Percentiles rank a stretch among this genome's conserved stretches.
Conservation (phyloP, 92 coral and sea anemone genomes). For the Porites rus region DNA sequence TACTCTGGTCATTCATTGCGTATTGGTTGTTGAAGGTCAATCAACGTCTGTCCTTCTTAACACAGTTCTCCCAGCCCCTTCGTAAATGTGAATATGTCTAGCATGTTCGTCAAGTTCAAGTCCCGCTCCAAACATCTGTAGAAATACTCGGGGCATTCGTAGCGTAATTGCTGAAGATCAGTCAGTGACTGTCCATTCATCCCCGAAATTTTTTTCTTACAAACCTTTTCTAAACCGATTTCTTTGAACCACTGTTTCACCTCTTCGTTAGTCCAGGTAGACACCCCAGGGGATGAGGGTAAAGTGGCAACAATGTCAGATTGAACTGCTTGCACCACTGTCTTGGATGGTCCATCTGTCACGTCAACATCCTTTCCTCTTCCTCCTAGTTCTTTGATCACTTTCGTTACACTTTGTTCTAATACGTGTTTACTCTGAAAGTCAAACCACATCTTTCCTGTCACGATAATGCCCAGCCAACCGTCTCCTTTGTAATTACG, state of each 20-base stretch:
- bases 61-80: constrained; percentile 45
- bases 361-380: constrained; percentile 38
- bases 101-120: constrained; percentile 33
- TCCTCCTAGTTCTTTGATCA: constrained; percentile 37
- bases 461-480: constrained; percentile 67
- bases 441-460: constrained; percentile 49
- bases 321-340: neutral
- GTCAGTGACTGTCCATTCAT: constrained; percentile 50
- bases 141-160: constrained; percentile 64
- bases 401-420: constrained; percentile 20
- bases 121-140: constrained; percentile 49
- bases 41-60: no score
- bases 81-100: constrained; percentile 52
- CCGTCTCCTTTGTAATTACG: constrained; percentile 67
- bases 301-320: neutral
- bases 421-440: constrained; percentile 37
- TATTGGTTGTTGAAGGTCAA: no score
- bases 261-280: constrained; percentile 49
- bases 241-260: constrained; percentile 60
- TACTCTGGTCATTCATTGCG: constrained; percentile 19
- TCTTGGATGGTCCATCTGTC: constrained; percentile 7
- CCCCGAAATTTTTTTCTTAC: constrained; percentile 33
- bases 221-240: constrained; percentile 45
- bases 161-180: constrained; percentile 49
- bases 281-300: constrained; percentile 14